Percentiles rank a stretch among this genome's conserved stretches.
Evolutionary conservation across 2,797 vertebrate genomes (phyloP).

Genomic region (Smutsia temminckii): DNA sequence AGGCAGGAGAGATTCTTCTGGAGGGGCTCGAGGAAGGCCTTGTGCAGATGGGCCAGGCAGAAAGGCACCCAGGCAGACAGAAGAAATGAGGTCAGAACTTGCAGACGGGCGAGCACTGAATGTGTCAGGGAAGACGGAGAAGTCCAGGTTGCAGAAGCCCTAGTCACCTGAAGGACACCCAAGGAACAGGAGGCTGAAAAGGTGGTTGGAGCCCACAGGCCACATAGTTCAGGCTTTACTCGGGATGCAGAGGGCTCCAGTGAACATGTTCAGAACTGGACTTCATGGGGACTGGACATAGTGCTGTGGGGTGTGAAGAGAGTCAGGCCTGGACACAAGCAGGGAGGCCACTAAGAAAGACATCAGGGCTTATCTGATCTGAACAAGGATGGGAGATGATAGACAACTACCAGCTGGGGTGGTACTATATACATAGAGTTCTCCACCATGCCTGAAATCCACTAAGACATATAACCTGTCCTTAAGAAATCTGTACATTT

Average conservation of each 20-base stretch:
- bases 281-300: accelerated
- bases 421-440: background rate
- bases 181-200: background rate
- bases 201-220: background rate
- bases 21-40: background rate
- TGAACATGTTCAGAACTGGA: background rate
- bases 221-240: background rate
- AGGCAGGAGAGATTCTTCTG: background rate
- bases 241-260: background rate
- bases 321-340: too few relatives aligned
- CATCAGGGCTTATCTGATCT: too few relatives aligned
- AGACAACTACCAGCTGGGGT: accelerated
- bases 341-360: background rate
- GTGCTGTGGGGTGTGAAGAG: accelerated
- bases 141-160: background rate
- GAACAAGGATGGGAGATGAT: background rate
- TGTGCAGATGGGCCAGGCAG: background rate
- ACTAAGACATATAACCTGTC: conserved; percentile 50
- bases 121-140: background rate
- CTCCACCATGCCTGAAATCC: conserved; percentile 41
- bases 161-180: background rate
- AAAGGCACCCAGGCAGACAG: background rate
- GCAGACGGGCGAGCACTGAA: background rate
- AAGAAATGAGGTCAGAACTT: background rate
- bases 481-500: conserved; percentile 67